A percentile compares a stretch with the other conserved stretches of the same genome.
Evolutionary conservation across 2,113 vertebrate genomes (phyloP).

Genomic region (Triplophysa dalaica): DNA sequence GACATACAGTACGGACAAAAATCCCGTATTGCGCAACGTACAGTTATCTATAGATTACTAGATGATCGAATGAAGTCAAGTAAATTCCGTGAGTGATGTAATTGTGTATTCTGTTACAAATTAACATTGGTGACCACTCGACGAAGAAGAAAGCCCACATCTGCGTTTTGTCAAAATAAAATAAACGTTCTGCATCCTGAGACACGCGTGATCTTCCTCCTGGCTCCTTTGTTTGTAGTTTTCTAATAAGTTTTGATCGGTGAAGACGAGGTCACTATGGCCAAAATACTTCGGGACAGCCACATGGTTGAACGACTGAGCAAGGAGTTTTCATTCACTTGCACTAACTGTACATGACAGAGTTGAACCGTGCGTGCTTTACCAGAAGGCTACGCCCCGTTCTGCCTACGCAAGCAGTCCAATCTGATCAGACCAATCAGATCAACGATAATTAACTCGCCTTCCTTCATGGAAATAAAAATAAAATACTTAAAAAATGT

Average conservation of each 20-base stretch:
- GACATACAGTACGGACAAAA: not conserved
- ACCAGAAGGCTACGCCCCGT: not conserved
- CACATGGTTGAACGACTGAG: not conserved
- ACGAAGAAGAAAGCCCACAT: not conserved
- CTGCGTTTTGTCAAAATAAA: not conserved
- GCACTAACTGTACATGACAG: not conserved
- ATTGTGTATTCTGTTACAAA: not conserved
- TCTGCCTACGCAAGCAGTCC: not conserved
- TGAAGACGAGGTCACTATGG: not conserved
- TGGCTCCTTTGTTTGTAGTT: not conserved
- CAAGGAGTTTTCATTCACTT: not conserved
- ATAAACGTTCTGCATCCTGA: not conserved
- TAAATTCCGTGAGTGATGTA: not conserved
- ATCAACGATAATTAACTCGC: not conserved
- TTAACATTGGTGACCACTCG: not conserved
- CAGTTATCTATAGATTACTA: not conserved
- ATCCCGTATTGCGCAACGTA: constrained; percentile 1
- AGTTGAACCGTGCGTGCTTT: not conserved
- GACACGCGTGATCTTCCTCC: not conserved
- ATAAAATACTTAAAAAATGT: not conserved
- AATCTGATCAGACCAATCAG: constrained; percentile 19
- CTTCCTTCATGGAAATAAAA: not conserved
- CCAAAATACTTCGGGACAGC: too few species aligned
- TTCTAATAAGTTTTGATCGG: not conserved
- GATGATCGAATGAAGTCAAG: not conserved